Base-by-base conservation (phyloP, 2,113 vertebrate species). In the Tetraodon nigroviridis region DNA sequence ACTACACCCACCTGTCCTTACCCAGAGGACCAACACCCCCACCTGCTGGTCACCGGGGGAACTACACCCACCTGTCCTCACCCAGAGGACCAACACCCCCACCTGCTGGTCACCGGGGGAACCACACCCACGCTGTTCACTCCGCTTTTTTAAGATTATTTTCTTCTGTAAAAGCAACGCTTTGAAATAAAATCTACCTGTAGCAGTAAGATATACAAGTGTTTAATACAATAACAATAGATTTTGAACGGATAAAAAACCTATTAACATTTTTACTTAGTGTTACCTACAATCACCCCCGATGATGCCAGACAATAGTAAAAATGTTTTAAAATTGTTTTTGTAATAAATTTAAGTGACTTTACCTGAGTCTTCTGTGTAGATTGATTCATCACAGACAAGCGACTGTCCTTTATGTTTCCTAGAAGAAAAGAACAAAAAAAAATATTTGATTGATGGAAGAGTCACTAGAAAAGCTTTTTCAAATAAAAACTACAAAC, bases 341-440 rank as follows among this genome's bases (percentile, higher is more conserved):
- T 45, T 15, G 17, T 1, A n/a, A 45, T 15, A 45, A 13, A 50
- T 50, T 18, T 15, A 1, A 20, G 8, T 17, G 52, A 37, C 17
- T 7, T 77, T 80, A 91, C 89, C 88, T 56, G 84, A 86, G 51
- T 89, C 85, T 76, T 87, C 87, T 41, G 86, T 90, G 68, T 86
- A 81, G 48, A 84, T 52, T 0, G 90, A 91, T 66, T 92, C 90
- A 60, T 90, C 87, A 41, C 80, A 90, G 52, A 91, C 61, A 1
- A 82, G 73, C 3, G 78, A 56, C 40, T 75, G 68, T 18, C 89
- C 90, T 54, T 80, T 66, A 14, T 60, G 78, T 74, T 90, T 92
- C 77, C 90, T 92, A 56, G 15, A 13, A 6, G 63, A 15, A 20
- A 56, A 20, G 64, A 52, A 44, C 56, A 27, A 3, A 32, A 1